Conservation (phyloP, 37 sponge, comb jelly and placozoan species). For the Diacarnus erythraeanus region DNA sequence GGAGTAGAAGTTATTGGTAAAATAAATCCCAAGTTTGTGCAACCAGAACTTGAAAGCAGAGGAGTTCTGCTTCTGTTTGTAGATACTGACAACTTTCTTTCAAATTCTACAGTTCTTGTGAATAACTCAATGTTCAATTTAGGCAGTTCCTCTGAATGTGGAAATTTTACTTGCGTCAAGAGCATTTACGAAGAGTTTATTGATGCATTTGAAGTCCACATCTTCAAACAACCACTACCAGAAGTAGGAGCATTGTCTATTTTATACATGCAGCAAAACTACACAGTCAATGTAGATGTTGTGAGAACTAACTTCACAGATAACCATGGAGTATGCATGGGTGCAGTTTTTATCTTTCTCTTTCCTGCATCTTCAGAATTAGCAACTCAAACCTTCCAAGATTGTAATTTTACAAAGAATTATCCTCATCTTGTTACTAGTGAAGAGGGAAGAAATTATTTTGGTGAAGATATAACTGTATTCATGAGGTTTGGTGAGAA, state of each 20-base stretch:
- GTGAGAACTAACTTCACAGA: background rate
- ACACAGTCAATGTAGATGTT: background rate
- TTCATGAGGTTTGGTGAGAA: background rate
- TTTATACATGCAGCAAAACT: background rate
- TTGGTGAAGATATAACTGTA: slow-evolving; percentile 5
- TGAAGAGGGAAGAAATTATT: background rate
- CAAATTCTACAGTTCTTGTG: background rate
- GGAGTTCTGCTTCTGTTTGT: background rate
- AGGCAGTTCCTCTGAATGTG: background rate
- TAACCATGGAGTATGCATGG: slow-evolving; percentile 11
- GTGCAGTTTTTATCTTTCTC: background rate
- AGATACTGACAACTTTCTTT: background rate
- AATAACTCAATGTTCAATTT: background rate
- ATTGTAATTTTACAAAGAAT: slow-evolving; percentile 7
- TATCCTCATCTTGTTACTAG: background rate
- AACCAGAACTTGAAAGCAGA: background rate
- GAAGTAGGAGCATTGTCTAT: slow-evolving; percentile 22
- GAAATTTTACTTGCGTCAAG: background rate
- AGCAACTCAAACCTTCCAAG: background rate
- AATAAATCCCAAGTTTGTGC: background rate
- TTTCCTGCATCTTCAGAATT: background rate
- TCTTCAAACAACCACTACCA: background rate
- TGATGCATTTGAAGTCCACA: background rate
- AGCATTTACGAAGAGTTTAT: background rate
- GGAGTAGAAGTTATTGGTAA: background rate